These are phyloP conservation scores for Acronicta psi DNA, from an alignment of 2,888 invertebrate species.

Conservation along the genomic window DNA sequence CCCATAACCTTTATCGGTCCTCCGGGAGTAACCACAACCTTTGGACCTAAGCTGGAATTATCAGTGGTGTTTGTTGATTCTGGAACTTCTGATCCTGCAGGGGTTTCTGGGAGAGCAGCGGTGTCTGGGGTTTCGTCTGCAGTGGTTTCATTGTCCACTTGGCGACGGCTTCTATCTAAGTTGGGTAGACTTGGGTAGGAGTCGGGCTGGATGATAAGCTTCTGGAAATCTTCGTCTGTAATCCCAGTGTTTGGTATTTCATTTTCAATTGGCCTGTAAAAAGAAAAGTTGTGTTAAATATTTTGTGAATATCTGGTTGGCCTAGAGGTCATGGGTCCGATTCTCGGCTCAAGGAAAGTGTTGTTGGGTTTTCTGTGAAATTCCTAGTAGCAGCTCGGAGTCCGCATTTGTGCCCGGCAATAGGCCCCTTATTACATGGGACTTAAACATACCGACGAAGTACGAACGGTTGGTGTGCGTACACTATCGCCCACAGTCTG, in stretches of 20 bases:
- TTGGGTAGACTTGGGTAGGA: slow-evolving; percentile 10
- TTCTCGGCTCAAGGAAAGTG: too few relatives aligned
- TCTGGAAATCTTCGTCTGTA: slow-evolving; percentile 12
- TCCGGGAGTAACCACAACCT: not conserved
- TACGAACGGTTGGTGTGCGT: too few relatives aligned
- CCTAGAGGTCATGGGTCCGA: too few relatives aligned
- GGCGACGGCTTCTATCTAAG: slow-evolving; percentile 22
- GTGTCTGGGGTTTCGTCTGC: too few relatives aligned
- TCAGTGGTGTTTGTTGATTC: slow-evolving; percentile 23
- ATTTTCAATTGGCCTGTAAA: slow-evolving; percentile 35
- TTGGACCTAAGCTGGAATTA: slow-evolving; percentile 44
- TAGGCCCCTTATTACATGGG: too few relatives aligned
- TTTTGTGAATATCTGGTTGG: too few relatives aligned
- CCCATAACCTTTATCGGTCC: slow-evolving; percentile 68
- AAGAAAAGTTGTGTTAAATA: slow-evolving; percentile 1
- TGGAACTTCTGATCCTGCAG: not conserved
- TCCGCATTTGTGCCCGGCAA: too few relatives aligned
- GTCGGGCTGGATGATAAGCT: slow-evolving; percentile 22
- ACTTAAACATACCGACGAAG: too few relatives aligned
- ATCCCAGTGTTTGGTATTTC: slow-evolving; percentile 12
- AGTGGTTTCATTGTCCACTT: not conserved
- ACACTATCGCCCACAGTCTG: too few relatives aligned
- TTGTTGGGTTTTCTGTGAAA: too few relatives aligned
- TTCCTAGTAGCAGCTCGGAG: too few relatives aligned
- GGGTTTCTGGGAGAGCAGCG: too few relatives aligned